Evolutionary conservation across 1,140 invertebrate species (phyloP), one percentile per base, ranked within the genome.

Genomic region (Agrypnia vestita): DNA sequence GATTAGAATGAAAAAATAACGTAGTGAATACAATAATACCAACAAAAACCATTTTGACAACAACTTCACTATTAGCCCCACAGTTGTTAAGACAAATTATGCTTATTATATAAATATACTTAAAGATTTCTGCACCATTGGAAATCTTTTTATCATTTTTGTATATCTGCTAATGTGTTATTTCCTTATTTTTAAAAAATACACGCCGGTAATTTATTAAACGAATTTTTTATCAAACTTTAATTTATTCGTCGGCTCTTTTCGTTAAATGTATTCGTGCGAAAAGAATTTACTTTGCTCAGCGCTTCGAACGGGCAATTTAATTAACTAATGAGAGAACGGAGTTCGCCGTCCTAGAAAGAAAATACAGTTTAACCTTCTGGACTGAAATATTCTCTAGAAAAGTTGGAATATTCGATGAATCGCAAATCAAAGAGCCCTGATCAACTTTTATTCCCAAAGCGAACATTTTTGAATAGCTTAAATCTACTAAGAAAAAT

Each of bases 341-440:
- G 15, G 19, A 15, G n/a, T 44, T 13, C n/a, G 21, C 44, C 19
- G n/a, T 51, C 21, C 4, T 19, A 17, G 9, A 25, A 62, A 19
- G 62, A 67, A 47, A 69, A 19, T 69, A 15, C 44, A 10, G 13
- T 19, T 46, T 13, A 35, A 69, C 13, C 44, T 44, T 69, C 46
- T 44, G 35, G 44, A 69, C 46, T 69, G 64, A 69, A 69, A 69
- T 69, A 69, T 47, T 69, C 64, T 13, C 46, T 15, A 17, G 64
- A 9, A 69, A 69, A 69, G 44, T 69, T 69, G 64, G 46, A 69
- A 69, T 69, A 47, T 69, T 69, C 64, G 46, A 17, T 69, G 64
- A 69, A 69, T 69, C 64, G 44, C 64, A 69, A 69, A 69, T 69
- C 64, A 69, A 69, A 69, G 64, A 69, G 12, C 46, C 64, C 9